Base-by-base conservation (phyloP, 2,113 vertebrate species). In the Falco punctatus region DNA sequence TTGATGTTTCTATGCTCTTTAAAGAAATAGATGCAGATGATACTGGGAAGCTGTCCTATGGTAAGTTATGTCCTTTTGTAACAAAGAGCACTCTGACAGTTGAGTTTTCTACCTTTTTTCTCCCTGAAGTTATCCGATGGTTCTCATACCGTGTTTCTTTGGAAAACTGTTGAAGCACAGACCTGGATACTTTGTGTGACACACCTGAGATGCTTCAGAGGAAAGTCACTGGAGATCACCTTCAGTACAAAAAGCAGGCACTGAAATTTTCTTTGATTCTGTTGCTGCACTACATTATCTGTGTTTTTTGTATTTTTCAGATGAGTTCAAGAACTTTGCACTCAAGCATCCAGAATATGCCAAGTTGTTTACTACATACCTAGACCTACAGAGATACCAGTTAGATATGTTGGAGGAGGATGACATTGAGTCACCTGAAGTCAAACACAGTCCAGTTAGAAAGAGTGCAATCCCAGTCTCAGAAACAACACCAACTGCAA, bases 281-380 rank as follows among this genome's bases (percentile, higher is more conserved):
- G 4, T 72, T 91, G 77, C 61, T 81, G 32, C 66, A 30, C n/a
- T 81, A 2, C 12, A 33, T 3, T 44, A 71, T 94, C 86, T 84
- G 4, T 77, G 18, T 1, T 67, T 80, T 80, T 42, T 86, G 28
- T 91, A 5, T 88, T 70, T 97, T 96, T 88, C 83, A 99, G 99
- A 95, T 92, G 99, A 99, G 95, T 99, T 99, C 97, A 98, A 98
- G 91, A 78, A 97, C 86, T 99, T 99, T 88, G 99, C 99, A 58
- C 87, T 98, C 33, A 98, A 96, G 59, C 99, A 99, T 93, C 99
- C 99, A 8, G 99, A 99, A 94, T 99, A 99, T 40, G 99, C 99
- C 81, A 99, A 99, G 90, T 97, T 99, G 73, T 99, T 99, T 95
- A 99, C 99, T 66, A 99, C 99, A 1, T 99, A 99, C 96, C 96